phyloP scores from a whole-genome alignment of 53 echinoderm and acorn worm species.

The Henricia sp. region DNA sequence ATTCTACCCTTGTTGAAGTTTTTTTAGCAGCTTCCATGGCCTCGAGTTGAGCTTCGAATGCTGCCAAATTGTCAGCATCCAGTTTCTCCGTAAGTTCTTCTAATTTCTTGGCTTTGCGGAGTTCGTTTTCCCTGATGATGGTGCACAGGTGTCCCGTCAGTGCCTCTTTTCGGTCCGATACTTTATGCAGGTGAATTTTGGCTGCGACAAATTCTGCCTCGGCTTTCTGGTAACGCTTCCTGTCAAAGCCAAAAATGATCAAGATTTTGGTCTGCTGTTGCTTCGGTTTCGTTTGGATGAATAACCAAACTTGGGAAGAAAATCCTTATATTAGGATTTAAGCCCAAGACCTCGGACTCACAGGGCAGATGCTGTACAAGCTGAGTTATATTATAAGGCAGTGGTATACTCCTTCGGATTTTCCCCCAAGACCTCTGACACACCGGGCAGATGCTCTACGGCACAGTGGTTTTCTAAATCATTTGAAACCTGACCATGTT shows the following conservation, averaged over 20 bases:
- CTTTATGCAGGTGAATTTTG: conserved; percentile 85
- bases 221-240: conserved; percentile 87
- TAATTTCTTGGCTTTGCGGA: conserved; percentile 86
- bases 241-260: conserved; percentile 34
- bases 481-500: no score
- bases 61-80: conserved; percentile 72
- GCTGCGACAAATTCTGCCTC: conserved; percentile 95
- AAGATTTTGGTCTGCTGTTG: no score
- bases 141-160: conserved; percentile 95
- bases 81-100: conserved; percentile 87
- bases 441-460: no score
- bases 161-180: conserved; percentile 82
- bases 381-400: no score
- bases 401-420: no score
- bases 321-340: no score
- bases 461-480: no score
- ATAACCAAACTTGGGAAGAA: no score
- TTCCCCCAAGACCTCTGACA: no score
- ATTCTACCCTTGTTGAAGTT: background rate
- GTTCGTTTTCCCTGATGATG: conserved; percentile 93
- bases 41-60: conserved; percentile 58
- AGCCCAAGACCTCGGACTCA: no score
- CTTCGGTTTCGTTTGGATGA: no score
- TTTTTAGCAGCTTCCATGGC: conserved; percentile 24
- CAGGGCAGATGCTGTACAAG: no score